These are phyloP conservation scores for Rotaria socialis DNA, from an alignment of 2,888 invertebrate genomes.

Conservation along the genomic window DNA sequence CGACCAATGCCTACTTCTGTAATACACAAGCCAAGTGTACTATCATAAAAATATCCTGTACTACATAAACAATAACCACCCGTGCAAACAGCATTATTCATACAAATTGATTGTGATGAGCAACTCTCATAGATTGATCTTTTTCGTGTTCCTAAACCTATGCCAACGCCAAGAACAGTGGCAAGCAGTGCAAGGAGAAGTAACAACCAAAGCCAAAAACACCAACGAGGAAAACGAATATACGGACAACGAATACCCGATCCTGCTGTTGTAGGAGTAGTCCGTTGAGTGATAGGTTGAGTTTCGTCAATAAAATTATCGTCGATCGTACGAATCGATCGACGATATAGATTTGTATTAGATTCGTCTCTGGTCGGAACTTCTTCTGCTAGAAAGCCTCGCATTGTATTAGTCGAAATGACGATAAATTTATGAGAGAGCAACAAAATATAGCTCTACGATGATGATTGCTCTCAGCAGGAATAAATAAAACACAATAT, in stretches of 20 bases:
- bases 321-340: not conserved
- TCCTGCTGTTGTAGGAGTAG: not conserved
- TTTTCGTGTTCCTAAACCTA: not conserved
- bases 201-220: not conserved
- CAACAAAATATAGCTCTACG: too few species aligned
- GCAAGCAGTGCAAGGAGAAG: not conserved
- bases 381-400: not conserved
- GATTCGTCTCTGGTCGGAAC: not conserved
- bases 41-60: not conserved
- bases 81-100: not conserved
- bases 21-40: not conserved
- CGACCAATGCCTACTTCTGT: not conserved
- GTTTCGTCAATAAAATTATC: not conserved
- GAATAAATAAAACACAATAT: too few species aligned
- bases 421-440: too few species aligned
- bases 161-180: not conserved
- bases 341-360: not conserved
- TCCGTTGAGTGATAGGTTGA: not conserved
- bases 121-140: constrained; percentile 14
- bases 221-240: not conserved
- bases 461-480: too few species aligned
- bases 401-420: not conserved
- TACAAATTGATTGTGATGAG: not conserved
- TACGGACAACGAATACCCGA: not conserved
- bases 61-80: not conserved